Percentiles rank a stretch among this genome's conserved stretches.
These are phyloP conservation scores for Eulithis testata DNA, from an alignment of 2,888 invertebrate species.

Conservation along the genomic window DNA sequence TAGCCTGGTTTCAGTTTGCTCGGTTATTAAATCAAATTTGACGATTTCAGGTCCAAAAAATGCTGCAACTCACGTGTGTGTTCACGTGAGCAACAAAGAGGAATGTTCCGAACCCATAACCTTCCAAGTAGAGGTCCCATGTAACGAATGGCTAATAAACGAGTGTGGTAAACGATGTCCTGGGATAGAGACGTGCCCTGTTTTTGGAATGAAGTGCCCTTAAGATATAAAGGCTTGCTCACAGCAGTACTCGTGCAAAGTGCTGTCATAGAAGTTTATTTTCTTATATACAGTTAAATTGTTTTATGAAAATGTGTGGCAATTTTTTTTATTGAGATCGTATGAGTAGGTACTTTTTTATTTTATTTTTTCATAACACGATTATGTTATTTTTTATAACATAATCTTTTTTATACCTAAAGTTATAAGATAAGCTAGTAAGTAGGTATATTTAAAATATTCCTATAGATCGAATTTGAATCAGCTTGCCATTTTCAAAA, in stretches of 20 bases:
- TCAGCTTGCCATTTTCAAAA: too few relatives aligned
- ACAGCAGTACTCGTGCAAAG: conserved; percentile 2
- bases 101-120: not conserved
- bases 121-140: not conserved
- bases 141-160: conserved; percentile 30
- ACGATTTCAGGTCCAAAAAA: too few relatives aligned
- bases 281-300: not conserved
- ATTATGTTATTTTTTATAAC: too few relatives aligned
- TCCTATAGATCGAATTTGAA: too few relatives aligned
- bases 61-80: not conserved
- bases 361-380: too few relatives aligned
- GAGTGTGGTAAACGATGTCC: conserved; percentile 33
- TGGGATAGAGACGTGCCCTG: conserved; percentile 30
- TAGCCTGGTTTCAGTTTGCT: too few relatives aligned
- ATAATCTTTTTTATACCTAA: too few relatives aligned
- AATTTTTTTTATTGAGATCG: too few relatives aligned
- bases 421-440: too few relatives aligned
- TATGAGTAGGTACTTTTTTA: too few relatives aligned
- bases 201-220: conserved; percentile 26
- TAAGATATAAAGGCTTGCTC: conserved; percentile 18
- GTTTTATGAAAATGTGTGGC: not conserved
- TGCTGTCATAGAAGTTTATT: not conserved
- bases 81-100: not conserved
- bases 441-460: too few relatives aligned
- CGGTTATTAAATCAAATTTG: too few relatives aligned